Conservation (phyloP, 1,140 invertebrate genomes). For the Pollicipes pollicipes region DNA sequence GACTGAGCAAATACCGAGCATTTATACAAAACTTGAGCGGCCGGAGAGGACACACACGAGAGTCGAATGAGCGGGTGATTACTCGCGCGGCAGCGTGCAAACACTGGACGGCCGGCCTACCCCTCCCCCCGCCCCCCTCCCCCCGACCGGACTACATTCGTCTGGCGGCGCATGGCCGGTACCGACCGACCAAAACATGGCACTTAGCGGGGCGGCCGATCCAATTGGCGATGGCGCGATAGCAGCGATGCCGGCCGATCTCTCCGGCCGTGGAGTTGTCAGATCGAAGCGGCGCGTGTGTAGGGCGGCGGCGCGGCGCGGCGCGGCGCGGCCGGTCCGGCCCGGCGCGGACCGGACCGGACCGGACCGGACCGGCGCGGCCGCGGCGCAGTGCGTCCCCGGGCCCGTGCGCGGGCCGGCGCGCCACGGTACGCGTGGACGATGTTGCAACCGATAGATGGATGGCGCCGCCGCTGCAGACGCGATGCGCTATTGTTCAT, state of each 20-base stretch:
- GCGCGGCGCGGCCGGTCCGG: no score
- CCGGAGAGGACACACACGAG: neutral
- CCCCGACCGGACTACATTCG: neutral
- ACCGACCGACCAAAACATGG: neutral
- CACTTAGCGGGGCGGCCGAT: neutral
- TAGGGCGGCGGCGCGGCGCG: no score
- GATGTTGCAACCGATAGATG: neutral
- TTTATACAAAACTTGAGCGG: slow-evolving; percentile 1
- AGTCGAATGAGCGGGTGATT: neutral
- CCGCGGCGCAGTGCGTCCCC: no score
- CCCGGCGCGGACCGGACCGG: no score
- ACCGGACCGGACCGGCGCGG: no score
- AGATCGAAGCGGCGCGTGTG: no score
- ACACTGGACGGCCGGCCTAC: neutral
- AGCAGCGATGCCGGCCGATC: neutral
- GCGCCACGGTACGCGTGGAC: no score
- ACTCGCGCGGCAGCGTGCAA: neutral
- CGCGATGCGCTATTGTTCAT: neutral
- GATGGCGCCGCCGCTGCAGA: neutral
- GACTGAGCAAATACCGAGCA: neutral
- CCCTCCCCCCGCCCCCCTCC: neutral
- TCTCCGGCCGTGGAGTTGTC: no score
- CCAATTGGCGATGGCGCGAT: neutral
- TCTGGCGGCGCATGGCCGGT: neutral
- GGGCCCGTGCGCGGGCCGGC: no score